phyloP scores from a whole-genome alignment of 2,797 vertebrate species.

The Botia kubotai region DNA sequence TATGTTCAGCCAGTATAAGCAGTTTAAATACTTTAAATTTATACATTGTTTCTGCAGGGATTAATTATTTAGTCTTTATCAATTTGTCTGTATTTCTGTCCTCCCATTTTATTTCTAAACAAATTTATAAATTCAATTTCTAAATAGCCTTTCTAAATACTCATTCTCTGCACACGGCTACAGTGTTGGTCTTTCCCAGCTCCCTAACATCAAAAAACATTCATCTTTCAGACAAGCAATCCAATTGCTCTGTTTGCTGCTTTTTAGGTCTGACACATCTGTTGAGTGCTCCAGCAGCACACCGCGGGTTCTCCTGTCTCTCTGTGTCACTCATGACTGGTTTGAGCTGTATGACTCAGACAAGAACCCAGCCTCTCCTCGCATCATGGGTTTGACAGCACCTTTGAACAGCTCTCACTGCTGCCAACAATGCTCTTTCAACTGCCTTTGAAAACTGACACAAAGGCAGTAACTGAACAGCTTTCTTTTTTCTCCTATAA shows the following conservation, averaged over 20 bases:
- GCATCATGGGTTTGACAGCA: conserved; percentile 52
- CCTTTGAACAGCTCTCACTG: conserved; percentile 52
- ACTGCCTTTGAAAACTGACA: conserved; percentile 51
- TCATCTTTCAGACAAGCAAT: conserved; percentile 48
- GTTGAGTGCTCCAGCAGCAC: conserved; percentile 36
- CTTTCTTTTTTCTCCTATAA: conserved; percentile 41
- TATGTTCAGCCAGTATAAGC: neutral
- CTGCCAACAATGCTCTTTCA: conserved; percentile 54
- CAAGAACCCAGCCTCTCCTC: conserved; percentile 49
- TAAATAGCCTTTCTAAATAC: neutral
- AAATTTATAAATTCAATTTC: neutral
- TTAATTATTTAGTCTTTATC: neutral
- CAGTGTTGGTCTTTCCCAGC: conserved; percentile 12
- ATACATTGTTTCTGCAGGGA: neutral
- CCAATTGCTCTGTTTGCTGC: conserved; percentile 44
- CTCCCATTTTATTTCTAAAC: too few species aligned
- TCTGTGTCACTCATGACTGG: conserved; percentile 33
- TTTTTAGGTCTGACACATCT: conserved; percentile 49
- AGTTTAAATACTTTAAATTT: neutral
- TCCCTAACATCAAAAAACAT: conserved; percentile 43
- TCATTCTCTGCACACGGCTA: conserved; percentile 12
- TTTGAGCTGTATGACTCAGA: conserved; percentile 55
- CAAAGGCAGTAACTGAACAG: conserved; percentile 51
- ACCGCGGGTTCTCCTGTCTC: conserved; percentile 12
- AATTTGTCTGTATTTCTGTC: neutral